Evolutionary conservation across 2,797 vertebrate species (phyloP).

Genomic region (Schizopygopsis malacanthus): DNA sequence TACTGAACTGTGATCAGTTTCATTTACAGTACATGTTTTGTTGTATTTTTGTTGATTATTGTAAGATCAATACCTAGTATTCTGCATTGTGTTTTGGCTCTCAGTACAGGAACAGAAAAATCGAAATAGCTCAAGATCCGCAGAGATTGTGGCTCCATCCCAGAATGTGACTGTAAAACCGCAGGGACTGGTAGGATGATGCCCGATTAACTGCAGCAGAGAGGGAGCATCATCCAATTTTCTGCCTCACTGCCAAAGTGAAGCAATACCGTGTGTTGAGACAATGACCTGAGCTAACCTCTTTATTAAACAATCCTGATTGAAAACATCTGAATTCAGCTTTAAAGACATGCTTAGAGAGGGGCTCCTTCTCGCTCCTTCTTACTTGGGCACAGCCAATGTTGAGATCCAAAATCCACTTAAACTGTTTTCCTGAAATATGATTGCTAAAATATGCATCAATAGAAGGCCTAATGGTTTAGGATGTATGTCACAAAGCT

Average conservation of each 20-base stretch:
- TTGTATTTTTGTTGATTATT: background rate
- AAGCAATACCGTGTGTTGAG: slow-evolving; percentile 49
- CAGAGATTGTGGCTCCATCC: slow-evolving; percentile 7
- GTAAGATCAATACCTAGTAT: background rate
- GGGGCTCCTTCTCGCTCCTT: background rate
- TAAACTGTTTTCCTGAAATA: background rate
- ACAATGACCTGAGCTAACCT: slow-evolving; percentile 54
- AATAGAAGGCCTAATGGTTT: background rate
- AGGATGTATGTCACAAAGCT: background rate
- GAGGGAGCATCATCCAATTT: slow-evolving; percentile 48
- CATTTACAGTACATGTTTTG: background rate
- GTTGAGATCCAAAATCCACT: background rate
- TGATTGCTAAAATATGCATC: background rate
- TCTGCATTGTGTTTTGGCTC: background rate
- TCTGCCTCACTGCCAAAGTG: slow-evolving; percentile 49
- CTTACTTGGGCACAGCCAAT: background rate
- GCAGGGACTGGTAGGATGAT: slow-evolving; percentile 14
- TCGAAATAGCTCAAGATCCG: background rate
- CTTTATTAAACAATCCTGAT: slow-evolving; percentile 54
- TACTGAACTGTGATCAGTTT: background rate
- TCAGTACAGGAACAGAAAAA: background rate
- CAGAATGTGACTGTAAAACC: slow-evolving; percentile 18
- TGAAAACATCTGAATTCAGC: slow-evolving; percentile 52
- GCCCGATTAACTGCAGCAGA: slow-evolving; percentile 35
- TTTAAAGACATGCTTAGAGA: slow-evolving; percentile 21